Evolutionary conservation across 2,888 invertebrate genomes (phyloP), one percentile per base, ranked within the genome.

Genomic region (Eupithecia tripunctaria): DNA sequence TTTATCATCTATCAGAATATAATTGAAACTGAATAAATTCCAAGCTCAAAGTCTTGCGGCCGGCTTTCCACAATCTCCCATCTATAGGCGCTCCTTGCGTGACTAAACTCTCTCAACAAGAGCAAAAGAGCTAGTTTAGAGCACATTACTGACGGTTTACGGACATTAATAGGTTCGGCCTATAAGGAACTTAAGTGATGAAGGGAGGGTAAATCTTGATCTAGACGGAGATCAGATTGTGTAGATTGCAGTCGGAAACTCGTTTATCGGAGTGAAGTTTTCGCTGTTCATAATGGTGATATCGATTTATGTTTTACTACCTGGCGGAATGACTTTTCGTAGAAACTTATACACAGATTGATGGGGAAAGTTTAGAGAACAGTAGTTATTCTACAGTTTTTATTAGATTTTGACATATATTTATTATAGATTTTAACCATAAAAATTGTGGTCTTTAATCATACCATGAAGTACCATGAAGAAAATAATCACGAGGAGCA

Each of bases 141-240:
- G 73, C 71, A 77, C 73, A 79, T 79, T 79, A 78, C 72, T 76
- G 79, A 77, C 78, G 77, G 75, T 75, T 76, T 79, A 75, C 71
- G 67, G 73, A 71, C 73, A 70, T 76, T 79, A 78, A 78, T 78
- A 78, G 78, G 62, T 69, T 59, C 67, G 32, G 72, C 77, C 75
- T 76, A 78, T 79, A 78, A 79, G 79, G 78, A 78, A 76, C 71
- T 12, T 76, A 75, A 73, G 72, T 76, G 78, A 78, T 72, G 78
- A 78, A 74, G 76, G 75, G 59, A 68, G 70, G 67, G 66, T 71
- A 75, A 70, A 73, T 75, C 75, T 71, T 67, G 73, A 79, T 79
- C 76, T 76, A 74, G 75, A 64, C 63, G 74, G 36, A 72, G 72
- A 75, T 70, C 29, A 32, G 56, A 56, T 56, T 32, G 68, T 65